Evolutionary conservation across 2,888 invertebrate species (phyloP).

Genomic region (Hyles lineata): DNA sequence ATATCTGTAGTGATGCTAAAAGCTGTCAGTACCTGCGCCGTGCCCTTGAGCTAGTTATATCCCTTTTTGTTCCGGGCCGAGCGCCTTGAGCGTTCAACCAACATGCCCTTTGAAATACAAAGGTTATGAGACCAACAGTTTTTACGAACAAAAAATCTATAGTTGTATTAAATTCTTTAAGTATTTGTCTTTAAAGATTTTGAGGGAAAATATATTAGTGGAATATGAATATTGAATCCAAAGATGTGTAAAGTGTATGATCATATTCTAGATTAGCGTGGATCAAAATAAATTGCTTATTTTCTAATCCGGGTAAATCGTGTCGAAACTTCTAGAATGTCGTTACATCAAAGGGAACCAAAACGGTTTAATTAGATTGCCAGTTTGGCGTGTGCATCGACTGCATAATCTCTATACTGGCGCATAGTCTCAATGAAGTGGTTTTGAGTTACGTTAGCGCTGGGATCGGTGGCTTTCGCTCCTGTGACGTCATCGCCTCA

Average conservation of each 20-base stretch:
- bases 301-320: background rate
- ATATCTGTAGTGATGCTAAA: background rate
- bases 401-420: background rate
- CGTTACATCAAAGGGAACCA: background rate
- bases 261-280: too few species aligned
- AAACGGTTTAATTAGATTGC: constrained; percentile 5
- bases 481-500: constrained; percentile 1
- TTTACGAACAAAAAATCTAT: constrained; percentile 1
- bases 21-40: background rate
- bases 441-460: background rate
- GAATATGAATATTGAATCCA: too few species aligned
- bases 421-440: background rate
- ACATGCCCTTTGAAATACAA: constrained; percentile 24
- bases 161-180: background rate
- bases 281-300: too few species aligned
- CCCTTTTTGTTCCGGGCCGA: constrained; percentile 14
- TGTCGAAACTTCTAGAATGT: background rate
- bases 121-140: constrained; percentile 10
- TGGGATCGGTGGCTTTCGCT: background rate
- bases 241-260: too few species aligned
- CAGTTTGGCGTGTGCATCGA: constrained; percentile 29
- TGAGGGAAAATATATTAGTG: too few species aligned
- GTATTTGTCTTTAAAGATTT: background rate
- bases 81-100: constrained; percentile 7
- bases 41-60: constrained; percentile 18